Conservation (phyloP, 2,888 invertebrate species). For the Athalia cordata region DNA sequence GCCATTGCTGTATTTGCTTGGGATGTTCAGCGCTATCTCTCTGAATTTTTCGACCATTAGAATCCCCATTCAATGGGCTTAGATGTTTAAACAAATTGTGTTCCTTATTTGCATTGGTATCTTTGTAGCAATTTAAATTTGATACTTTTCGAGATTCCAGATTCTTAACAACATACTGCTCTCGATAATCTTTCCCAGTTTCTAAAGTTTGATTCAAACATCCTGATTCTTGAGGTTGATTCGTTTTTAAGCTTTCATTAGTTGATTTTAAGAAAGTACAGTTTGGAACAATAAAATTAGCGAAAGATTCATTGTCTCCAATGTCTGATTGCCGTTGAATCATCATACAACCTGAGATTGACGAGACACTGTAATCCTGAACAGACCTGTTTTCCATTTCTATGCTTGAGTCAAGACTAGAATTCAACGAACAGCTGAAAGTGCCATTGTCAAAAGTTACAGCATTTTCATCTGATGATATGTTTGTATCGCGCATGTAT, state of each 20-base stretch:
- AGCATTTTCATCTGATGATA: slow-evolving; percentile 30
- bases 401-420: slow-evolving; percentile 45
- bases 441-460: slow-evolving; percentile 25
- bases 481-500: background rate
- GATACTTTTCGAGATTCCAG: background rate
- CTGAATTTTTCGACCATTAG: slow-evolving; percentile 8
- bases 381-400: slow-evolving; percentile 24
- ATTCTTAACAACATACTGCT: slow-evolving; percentile 3
- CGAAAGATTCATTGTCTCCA: background rate
- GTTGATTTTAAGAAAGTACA: background rate
- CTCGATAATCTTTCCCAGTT: background rate
- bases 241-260: slow-evolving; percentile 20
- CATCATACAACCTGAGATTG: slow-evolving; percentile 24
- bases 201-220: background rate
- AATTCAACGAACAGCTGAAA: slow-evolving; percentile 42
- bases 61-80: background rate
- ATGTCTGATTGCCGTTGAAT: slow-evolving; percentile 14
- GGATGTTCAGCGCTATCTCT: slow-evolving; percentile 65
- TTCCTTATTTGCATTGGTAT: slow-evolving; percentile 33
- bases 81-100: slow-evolving; percentile 5
- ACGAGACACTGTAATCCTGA: slow-evolving; percentile 1
- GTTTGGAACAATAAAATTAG: background rate
- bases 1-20: slow-evolving; percentile 82
- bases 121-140: slow-evolving; percentile 22
- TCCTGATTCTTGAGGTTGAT: slow-evolving; percentile 24